Conservation (phyloP, 2,888 invertebrate species). For the Arrhopalites spinosus region DNA sequence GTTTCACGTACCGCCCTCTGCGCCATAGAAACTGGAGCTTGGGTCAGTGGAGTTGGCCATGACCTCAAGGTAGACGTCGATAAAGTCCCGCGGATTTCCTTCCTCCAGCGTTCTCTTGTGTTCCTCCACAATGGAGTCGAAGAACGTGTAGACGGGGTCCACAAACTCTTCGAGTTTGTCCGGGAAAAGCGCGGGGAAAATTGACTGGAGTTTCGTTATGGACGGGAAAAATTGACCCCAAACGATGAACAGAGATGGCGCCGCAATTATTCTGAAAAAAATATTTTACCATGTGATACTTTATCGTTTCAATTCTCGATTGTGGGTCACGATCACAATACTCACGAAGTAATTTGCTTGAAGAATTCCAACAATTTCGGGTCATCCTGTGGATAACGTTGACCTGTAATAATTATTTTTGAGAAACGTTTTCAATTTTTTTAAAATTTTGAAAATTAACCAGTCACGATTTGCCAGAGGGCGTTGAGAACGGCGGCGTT, state of each 20-base stretch:
- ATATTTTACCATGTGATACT: too few species aligned
- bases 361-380: conserved; percentile 7
- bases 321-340: not conserved
- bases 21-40: not conserved
- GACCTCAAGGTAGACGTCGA: not conserved
- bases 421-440: too few species aligned
- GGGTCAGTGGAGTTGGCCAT: not conserved
- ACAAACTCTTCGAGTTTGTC: not conserved
- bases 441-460: too few species aligned
- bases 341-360: not conserved
- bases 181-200: not conserved
- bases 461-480: too few species aligned
- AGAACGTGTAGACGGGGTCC: not conserved
- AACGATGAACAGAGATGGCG: too few species aligned
- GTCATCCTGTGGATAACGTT: conserved; percentile 14
- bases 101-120: not conserved
- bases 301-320: too few species aligned
- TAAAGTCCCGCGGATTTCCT: not conserved
- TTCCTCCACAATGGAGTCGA: not conserved
- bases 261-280: too few species aligned
- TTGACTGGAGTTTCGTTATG: too few species aligned
- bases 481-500: too few species aligned
- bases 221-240: too few species aligned
- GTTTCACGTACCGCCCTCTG: not conserved
- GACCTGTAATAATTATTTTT: too few species aligned